Evolutionary conservation across 2,113 vertebrate species (phyloP).

Genomic region (Pelmatolapia mariae): DNA sequence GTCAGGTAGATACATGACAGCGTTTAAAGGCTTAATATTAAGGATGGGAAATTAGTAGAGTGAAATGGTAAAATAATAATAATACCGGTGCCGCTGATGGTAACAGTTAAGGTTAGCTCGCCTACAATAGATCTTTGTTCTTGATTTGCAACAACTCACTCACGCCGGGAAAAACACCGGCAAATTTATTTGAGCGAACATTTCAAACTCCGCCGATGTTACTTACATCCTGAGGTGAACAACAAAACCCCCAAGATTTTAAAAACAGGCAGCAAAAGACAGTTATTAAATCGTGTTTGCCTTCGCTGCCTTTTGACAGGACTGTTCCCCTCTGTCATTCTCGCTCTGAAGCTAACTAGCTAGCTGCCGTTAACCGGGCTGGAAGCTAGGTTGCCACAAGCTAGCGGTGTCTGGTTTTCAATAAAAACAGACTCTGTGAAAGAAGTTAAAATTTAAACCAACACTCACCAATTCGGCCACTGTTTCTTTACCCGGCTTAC

Average conservation of each 20-base stretch:
- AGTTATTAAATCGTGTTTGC: not conserved
- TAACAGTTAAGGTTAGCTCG: constrained; percentile 21
- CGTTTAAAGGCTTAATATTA: not conserved
- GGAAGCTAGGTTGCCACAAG: constrained; percentile 13
- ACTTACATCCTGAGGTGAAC: not conserved
- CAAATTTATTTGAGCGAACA: not conserved
- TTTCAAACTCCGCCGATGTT: not conserved
- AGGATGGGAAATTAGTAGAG: not conserved
- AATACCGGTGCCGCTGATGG: not conserved
- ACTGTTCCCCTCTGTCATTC: constrained; percentile 56
- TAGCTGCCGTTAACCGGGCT: constrained; percentile 17
- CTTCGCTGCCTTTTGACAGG: constrained; percentile 31
- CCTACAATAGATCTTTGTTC: constrained; percentile 64
- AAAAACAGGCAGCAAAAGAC: not conserved
- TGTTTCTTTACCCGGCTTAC: not conserved
- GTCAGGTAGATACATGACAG: not conserved
- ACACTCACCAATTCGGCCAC: constrained; percentile 48
- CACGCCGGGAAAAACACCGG: constrained; percentile 34
- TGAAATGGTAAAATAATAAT: not conserved
- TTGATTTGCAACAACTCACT: constrained; percentile 29
- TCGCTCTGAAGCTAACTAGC: constrained; percentile 41
- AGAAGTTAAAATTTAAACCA: not conserved
- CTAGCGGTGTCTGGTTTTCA: constrained; percentile 1
- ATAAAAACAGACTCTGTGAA: not conserved
- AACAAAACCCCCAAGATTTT: not conserved